These are phyloP conservation scores for Lapara coniferarum DNA, from an alignment of 2,888 invertebrate genomes.

Conservation along the genomic window DNA sequence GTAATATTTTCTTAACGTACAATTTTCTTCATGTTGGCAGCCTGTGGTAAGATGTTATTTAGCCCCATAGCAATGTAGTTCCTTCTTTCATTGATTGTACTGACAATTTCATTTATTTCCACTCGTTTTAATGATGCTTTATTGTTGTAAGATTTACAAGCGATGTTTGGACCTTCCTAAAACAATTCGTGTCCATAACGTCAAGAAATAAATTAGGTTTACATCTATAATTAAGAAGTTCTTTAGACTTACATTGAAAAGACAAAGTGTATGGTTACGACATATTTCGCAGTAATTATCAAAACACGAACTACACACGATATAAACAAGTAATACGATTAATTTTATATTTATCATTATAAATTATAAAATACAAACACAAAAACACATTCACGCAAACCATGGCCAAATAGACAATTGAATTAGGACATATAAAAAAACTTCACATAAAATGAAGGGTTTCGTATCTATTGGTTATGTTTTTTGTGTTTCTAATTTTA, in stretches of 20 bases:
- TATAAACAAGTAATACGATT: constrained; percentile 55
- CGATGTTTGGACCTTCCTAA: constrained; percentile 58
- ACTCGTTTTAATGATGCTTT: constrained; percentile 49
- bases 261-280: constrained; percentile 66
- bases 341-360: constrained; percentile 71
- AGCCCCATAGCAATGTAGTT: constrained; percentile 66
- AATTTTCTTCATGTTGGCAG: constrained; percentile 74
- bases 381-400: constrained; percentile 44
- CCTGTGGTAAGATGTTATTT: constrained; percentile 59
- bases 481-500: constrained; percentile 66
- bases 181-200: constrained; percentile 8
- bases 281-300: constrained; percentile 64
- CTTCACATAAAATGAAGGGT: constrained; percentile 59
- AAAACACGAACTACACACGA: constrained; percentile 39
- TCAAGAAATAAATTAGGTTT: constrained; percentile 3
- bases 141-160: constrained; percentile 59
- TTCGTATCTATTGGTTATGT: constrained; percentile 68
- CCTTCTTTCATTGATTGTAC: constrained; percentile 66
- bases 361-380: constrained; percentile 54
- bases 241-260: constrained; percentile 55
- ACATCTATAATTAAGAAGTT: constrained; percentile 17
- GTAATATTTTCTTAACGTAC: constrained; percentile 48
- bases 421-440: constrained; percentile 26
- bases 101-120: constrained; percentile 57
- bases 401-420: constrained; percentile 45